phyloP scores from a whole-genome alignment of 2,797 vertebrate species.

The Smutsia gigantea region DNA sequence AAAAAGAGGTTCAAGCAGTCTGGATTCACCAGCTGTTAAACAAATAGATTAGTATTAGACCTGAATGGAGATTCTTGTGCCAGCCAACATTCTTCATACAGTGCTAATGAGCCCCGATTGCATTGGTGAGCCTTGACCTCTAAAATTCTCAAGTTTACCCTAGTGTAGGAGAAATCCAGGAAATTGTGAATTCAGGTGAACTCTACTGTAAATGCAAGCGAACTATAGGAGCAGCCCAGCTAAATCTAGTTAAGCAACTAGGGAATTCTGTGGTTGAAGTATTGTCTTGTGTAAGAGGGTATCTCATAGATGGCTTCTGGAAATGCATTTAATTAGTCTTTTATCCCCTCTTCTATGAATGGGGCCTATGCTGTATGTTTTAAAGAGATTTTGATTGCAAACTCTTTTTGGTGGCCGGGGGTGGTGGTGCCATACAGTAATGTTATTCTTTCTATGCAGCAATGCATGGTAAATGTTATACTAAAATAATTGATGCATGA shows the following conservation, averaged over 20 bases:
- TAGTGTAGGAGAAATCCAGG: constrained; percentile 26
- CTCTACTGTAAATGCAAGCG: constrained; percentile 55
- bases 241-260: background rate
- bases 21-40: constrained; percentile 72
- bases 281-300: background rate
- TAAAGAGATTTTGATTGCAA: constrained; percentile 58
- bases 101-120: constrained; percentile 73
- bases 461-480: constrained; percentile 43
- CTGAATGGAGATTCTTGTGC: background rate
- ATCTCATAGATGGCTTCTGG: constrained; percentile 53
- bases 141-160: constrained; percentile 44
- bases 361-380: background rate
- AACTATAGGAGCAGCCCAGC: background rate
- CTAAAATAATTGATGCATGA: constrained; percentile 58
- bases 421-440: background rate
- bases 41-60: constrained; percentile 59
- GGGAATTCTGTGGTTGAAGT: constrained; percentile 34
- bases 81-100: constrained; percentile 56
- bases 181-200: constrained; percentile 69
- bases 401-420: constrained; percentile 1
- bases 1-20: constrained; percentile 37
- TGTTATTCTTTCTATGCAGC: constrained; percentile 38
- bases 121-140: constrained; percentile 65
- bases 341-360: constrained; percentile 19
- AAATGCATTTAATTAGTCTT: constrained; percentile 62